Evolutionary conservation across 2,888 invertebrate species (phyloP).

Genomic region (Mellilla xanthometata): DNA sequence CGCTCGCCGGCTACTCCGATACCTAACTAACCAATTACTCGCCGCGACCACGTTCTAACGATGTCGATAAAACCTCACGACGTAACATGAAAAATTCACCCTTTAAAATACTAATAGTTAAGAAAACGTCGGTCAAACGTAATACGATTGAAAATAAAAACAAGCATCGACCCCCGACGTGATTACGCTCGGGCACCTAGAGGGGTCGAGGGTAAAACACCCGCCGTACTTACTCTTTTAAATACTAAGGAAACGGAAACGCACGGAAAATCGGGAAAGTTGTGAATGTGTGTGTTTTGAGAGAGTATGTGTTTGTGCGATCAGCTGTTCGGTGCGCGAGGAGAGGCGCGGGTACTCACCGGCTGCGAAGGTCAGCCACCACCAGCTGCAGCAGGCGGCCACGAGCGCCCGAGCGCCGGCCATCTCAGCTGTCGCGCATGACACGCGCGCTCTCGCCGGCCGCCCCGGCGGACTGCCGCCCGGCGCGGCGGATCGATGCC

Average conservation of each 20-base stretch:
- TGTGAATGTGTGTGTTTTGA: constrained; percentile 45
- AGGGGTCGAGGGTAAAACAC: constrained; percentile 48
- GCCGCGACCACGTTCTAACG: constrained; percentile 24
- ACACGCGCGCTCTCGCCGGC: constrained; percentile 80
- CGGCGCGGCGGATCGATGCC: constrained; percentile 57
- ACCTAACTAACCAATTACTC: constrained; percentile 30
- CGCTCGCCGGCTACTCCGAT: constrained; percentile 12
- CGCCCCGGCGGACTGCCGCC: constrained; percentile 78
- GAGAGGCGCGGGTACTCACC: constrained; percentile 60
- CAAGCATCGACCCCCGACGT: constrained; percentile 46
- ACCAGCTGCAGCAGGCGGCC: constrained; percentile 79
- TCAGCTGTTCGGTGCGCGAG: constrained; percentile 50
- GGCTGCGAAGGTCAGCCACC: constrained; percentile 79
- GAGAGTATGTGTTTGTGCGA: constrained; percentile 42
- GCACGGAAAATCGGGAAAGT: constrained; percentile 50
- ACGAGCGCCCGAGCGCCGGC: constrained; percentile 83
- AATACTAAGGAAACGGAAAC: constrained; percentile 48
- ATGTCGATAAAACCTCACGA: constrained; percentile 7
- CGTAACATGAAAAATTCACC: not conserved
- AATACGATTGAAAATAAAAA: constrained; percentile 49
- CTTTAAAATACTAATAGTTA: constrained; percentile 18
- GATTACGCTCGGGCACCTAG: constrained; percentile 37
- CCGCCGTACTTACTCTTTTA: constrained; percentile 42
- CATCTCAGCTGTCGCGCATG: constrained; percentile 81
- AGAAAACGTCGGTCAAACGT: constrained; percentile 35